Base-by-base conservation (phyloP, 2,113 vertebrate species). In the Acanthisitta chloris region DNA sequence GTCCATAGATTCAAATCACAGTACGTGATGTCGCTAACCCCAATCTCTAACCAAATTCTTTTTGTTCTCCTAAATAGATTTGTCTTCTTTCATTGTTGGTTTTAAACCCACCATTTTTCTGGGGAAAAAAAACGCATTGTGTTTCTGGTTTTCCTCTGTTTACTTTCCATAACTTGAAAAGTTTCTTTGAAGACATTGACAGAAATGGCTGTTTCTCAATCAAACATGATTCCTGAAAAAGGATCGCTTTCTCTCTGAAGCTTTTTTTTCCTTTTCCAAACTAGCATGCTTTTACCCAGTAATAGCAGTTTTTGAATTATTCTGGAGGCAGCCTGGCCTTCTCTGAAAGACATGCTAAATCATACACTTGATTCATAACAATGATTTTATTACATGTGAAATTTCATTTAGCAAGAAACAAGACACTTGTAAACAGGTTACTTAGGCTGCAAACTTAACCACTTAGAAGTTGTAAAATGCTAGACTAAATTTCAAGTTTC, bases 161-260 rank as follows among this genome's bases (percentile, higher is more conserved):
- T 92, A 36, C 34, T 78, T 86, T 38, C n/a, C 40, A 9, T 86
- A 79, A 74, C 40, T 84, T 51, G 14, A 51, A 48, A 91, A 43
- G 67, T 78, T 81, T 70, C 62, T 95, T 86, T 90, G 82, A 94
- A 93, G 48, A n/a, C 62, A 29, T 40, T 3, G 14, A 46, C 71
- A 96, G 36, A 95, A 88, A 73, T 58, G 88, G 33, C 67, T 88
- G 29, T 73, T 88, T 84, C 54, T 81, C 64, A 67, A 4, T 59
- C 38, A 26, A 26, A 15, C 0, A 0, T 80, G 51, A 78, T 93
- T 92, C 73, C 12, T 14, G 62, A 55, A 84, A 86, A 81, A 66
- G 20, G 16, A 43, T 80, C 81, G 5, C 13, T 90, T 48, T 78
- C 80, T 77, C 29, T 76, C 40, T 13, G 25, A 82, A 49, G 42